Evolutionary conservation across 2,797 vertebrate genomes (phyloP).

Genomic region (Australoheros facetus): DNA sequence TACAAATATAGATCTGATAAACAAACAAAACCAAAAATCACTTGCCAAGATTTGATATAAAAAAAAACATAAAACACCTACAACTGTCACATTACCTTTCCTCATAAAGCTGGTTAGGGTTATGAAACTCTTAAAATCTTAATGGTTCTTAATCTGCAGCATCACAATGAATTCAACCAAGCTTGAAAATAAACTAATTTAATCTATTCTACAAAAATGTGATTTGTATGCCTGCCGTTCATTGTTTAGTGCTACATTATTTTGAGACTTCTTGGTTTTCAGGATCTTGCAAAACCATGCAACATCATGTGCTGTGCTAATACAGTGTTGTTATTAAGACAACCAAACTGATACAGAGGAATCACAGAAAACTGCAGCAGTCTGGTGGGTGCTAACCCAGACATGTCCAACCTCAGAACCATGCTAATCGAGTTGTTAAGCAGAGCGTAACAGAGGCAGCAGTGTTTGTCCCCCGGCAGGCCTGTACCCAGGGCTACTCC

Average conservation of each 20-base stretch:
- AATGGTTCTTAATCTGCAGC: background rate
- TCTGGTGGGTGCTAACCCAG: slow-evolving; percentile 38
- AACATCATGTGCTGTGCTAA: background rate
- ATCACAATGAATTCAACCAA: background rate
- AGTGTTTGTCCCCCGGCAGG: slow-evolving; percentile 64
- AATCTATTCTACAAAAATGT: background rate
- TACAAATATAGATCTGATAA: background rate
- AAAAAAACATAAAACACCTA: background rate
- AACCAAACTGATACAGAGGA: slow-evolving; percentile 1
- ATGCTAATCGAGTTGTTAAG: slow-evolving; percentile 66
- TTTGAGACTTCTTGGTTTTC: background rate
- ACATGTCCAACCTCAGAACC: slow-evolving; percentile 41
- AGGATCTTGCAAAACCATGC: slow-evolving; percentile 1
- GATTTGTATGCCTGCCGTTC: background rate
- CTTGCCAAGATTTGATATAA: background rate
- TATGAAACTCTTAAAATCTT: slow-evolving; percentile 1
- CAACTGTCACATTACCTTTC: slow-evolving; percentile 15
- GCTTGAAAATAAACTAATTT: background rate
- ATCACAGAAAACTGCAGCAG: slow-evolving; percentile 27
- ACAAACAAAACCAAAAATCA: background rate
- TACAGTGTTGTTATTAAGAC: background rate
- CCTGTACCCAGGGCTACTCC: slow-evolving; percentile 51
- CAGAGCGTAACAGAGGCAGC: slow-evolving; percentile 64
- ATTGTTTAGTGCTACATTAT: background rate
- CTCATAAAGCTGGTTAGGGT: background rate